phyloP scores from a whole-genome alignment of 2,113 vertebrate species.

The Sakesphorus luctuosus region DNA sequence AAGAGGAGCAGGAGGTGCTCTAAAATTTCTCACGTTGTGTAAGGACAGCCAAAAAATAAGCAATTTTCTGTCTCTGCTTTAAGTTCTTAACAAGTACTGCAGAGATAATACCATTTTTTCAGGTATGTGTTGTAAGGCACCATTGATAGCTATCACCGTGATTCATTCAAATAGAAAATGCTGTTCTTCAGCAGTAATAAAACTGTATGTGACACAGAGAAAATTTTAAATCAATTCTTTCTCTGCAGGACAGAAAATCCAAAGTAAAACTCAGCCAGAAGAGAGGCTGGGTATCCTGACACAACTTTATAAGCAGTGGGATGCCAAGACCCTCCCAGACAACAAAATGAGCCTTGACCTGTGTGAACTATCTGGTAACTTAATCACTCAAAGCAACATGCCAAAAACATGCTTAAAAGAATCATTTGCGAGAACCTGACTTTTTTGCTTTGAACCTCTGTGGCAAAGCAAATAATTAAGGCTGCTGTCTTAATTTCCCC shows the following conservation, averaged over 20 bases:
- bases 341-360: background rate
- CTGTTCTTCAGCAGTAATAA: background rate
- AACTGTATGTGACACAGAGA: background rate
- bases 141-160: background rate
- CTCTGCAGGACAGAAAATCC: background rate
- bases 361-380: background rate
- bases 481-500: background rate
- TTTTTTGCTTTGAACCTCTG: background rate
- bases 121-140: background rate
- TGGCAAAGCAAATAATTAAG: background rate
- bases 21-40: background rate
- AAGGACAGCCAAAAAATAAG: background rate
- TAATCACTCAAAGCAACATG: background rate
- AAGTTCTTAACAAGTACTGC: background rate
- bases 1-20: background rate
- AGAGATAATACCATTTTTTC: background rate
- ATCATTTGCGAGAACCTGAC: background rate
- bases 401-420: background rate
- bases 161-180: background rate
- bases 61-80: background rate
- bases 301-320: background rate
- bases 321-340: background rate
- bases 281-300: background rate
- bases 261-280: background rate
- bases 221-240: background rate